Conservation (phyloP, 2,888 invertebrate species). For the Girardia tigrina region DNA sequence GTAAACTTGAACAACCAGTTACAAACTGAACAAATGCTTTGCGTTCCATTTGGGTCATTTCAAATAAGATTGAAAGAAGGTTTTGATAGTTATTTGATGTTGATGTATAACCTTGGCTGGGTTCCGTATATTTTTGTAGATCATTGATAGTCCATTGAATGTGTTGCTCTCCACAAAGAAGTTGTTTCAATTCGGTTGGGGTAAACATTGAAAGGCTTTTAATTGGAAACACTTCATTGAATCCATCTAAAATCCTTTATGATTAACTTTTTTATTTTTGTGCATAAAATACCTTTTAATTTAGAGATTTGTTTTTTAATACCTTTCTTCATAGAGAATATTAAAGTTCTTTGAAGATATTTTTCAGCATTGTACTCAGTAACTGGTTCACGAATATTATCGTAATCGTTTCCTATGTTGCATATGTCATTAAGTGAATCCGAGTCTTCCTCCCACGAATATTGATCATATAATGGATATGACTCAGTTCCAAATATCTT, state of each 20-base stretch:
- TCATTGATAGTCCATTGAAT: slow-evolving; percentile 93
- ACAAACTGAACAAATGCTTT: slow-evolving; percentile 97
- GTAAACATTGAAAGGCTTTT: slow-evolving; percentile 84
- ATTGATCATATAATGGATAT: neutral
- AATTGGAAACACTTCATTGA: slow-evolving; percentile 55
- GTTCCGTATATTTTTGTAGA: slow-evolving; percentile 86
- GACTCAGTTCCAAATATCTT: neutral
- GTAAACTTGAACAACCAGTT: slow-evolving; percentile 90
- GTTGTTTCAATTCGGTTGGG: slow-evolving; percentile 59
- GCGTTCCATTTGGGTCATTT: slow-evolving; percentile 75
- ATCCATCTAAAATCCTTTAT: slow-evolving; percentile 49
- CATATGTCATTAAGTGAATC: neutral
- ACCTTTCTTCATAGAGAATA: slow-evolving; percentile 70
- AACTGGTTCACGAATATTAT: slow-evolving; percentile 19
- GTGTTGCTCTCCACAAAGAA: slow-evolving; percentile 85
- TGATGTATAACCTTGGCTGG: slow-evolving; percentile 56
- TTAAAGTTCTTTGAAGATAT: slow-evolving; percentile 27
- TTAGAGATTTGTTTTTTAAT: slow-evolving; percentile 77
- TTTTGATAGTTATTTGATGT: slow-evolving; percentile 68
- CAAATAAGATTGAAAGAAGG: slow-evolving; percentile 79
- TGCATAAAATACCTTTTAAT: slow-evolving; percentile 59
- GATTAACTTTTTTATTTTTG: neutral
- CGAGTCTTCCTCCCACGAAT: slow-evolving; percentile 20
- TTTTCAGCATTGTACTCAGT: slow-evolving; percentile 24
- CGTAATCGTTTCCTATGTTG: neutral